Evolutionary conservation across 2,888 invertebrate species (phyloP), one percentile per base, ranked within the genome.

Genomic region (Saturnia japonica): DNA sequence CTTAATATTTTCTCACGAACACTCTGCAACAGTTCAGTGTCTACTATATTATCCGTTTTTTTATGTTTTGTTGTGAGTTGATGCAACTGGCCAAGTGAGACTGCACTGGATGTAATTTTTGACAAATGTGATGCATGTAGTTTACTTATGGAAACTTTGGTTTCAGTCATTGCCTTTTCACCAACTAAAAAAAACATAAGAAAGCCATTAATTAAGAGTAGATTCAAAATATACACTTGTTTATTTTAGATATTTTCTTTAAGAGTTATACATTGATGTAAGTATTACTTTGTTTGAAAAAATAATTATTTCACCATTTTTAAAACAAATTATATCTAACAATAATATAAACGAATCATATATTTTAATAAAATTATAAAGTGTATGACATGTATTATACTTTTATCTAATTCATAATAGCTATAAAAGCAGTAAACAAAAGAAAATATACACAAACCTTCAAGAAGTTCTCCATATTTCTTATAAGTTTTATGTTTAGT

Each of bases 381-480:
- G n/a, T n/a, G n/a, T n/a, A n/a, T n/a, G n/a, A n/a, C n/a, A n/a
- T n/a, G n/a, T n/a, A n/a, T n/a, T n/a, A n/a, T n/a, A n/a, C n/a
- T n/a, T n/a, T n/a, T 43, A 2, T 14, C 9, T 9, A 54, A 19
- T n/a, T 51, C 8, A 22, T 54, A 22, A 54, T 3, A 54, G 1
- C 28, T 28, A 14, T 11, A 11, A n/a, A 64, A n/a, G 40, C 12
- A n/a, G 16, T 40, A 64, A 64, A 64, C n/a, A 64, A 64, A 64
- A 67, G 69, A n/a, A 67, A 73, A 54, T 43, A 70, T 70, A 75
- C 62, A 76, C 85, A 77, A 88, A 96, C 96, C 96, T 94, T 96
- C 95, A 74, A 96, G 86, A 12, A 96, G 86, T 83, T 97, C 96
- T 14, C 95, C 95, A 89, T 95, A 96, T 82, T 95, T 95, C 77